Conservation (phyloP, 1,140 invertebrate species). For the Drosophila ananassae region DNA sequence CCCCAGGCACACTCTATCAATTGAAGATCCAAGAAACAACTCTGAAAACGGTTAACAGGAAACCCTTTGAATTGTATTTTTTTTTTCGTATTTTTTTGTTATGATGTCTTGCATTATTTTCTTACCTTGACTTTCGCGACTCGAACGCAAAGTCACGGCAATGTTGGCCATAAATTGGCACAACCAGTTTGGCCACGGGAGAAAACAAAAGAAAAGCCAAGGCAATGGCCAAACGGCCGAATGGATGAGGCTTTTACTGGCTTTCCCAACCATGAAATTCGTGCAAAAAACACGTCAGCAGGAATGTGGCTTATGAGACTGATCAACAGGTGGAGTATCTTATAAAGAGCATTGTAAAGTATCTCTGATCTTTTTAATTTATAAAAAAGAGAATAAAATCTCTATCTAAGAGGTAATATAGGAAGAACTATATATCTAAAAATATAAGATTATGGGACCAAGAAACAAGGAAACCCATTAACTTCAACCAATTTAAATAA, state of each 20-base stretch:
- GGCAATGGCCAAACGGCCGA: conserved; percentile 28
- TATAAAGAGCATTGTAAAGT: not conserved
- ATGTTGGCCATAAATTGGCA: conserved; percentile 57
- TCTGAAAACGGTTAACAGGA: conserved; percentile 5
- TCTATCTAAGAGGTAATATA: too few relatives aligned
- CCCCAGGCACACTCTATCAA: conserved; percentile 53
- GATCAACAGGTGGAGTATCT: conserved; percentile 14
- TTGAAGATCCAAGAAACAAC: conserved; percentile 35
- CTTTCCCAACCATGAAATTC: conserved; percentile 68
- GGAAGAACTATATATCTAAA: not conserved
- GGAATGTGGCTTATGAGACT: conserved; percentile 2
- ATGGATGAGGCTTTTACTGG: conserved; percentile 61
- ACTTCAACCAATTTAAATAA: not conserved
- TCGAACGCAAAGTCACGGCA: conserved; percentile 61
- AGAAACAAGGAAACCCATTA: too few relatives aligned
- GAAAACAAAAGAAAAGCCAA: conserved; percentile 62
- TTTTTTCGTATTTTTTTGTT: not conserved
- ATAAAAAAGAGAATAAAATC: too few relatives aligned
- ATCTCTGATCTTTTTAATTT: too few relatives aligned
- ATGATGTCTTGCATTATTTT: conserved; percentile 1
- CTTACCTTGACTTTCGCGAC: conserved; percentile 56
- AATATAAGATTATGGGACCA: too few relatives aligned
- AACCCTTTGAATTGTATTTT: conserved; percentile 31
- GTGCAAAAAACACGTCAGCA: conserved; percentile 20
- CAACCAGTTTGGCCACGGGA: conserved; percentile 59